Evolutionary conservation across 2,797 vertebrate species (phyloP).

Genomic region (Melanotaenia parkinsoni): DNA sequence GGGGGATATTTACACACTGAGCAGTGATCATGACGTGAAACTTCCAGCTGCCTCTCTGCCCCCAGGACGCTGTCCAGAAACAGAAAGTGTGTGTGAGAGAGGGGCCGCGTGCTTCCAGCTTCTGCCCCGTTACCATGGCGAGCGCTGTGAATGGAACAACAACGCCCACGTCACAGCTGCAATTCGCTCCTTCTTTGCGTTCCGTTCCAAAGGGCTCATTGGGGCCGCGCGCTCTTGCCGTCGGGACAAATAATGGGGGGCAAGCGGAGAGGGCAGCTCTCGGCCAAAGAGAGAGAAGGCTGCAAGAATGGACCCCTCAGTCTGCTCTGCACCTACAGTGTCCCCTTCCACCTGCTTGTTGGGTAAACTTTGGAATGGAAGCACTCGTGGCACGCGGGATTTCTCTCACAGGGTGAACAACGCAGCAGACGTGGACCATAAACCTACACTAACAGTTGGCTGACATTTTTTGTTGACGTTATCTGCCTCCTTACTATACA

Average conservation of each 20-base stretch:
- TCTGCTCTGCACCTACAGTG: constrained; percentile 38
- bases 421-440: background rate
- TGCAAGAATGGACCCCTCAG: constrained; percentile 68
- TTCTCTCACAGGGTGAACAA: background rate
- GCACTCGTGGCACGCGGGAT: constrained; percentile 44
- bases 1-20: constrained; percentile 7
- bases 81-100: constrained; percentile 67
- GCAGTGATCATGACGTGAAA: constrained; percentile 48
- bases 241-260: constrained; percentile 79
- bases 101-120: constrained; percentile 89
- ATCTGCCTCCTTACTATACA: background rate
- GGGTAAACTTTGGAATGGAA: constrained; percentile 74
- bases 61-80: constrained; percentile 85
- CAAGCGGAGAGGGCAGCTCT: constrained; percentile 73
- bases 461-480: background rate
- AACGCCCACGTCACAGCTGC: constrained; percentile 91
- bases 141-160: constrained; percentile 91
- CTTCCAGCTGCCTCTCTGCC: constrained; percentile 76
- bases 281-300: constrained; percentile 72
- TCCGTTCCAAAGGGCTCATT: constrained; percentile 80
- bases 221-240: constrained; percentile 75
- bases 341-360: constrained; percentile 74
- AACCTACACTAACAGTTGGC: too few relatives aligned
- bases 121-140: constrained; percentile 95
- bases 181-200: constrained; percentile 83